A percentile compares a stretch with the other conserved stretches of the same genome.
Evolutionary conservation across 1,140 invertebrate species (phyloP).

Genomic region (Anagrus nilaparvatae): DNA sequence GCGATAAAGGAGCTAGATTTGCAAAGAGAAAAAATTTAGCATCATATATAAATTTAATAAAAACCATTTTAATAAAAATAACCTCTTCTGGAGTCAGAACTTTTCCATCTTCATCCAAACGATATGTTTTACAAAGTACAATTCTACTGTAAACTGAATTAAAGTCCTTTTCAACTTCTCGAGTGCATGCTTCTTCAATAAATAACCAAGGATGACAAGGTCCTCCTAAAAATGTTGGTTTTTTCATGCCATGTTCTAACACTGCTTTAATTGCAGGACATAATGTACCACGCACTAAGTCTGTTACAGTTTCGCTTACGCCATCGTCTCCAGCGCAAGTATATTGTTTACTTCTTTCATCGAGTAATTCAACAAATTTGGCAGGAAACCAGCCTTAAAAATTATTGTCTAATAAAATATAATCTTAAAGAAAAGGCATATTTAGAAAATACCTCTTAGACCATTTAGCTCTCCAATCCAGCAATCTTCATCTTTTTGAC

Average conservation of each 20-base stretch:
- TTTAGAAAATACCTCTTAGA: conserved; percentile 53
- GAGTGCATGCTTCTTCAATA: conserved; percentile 91
- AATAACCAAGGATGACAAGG: conserved; percentile 98
- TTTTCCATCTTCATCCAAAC: conserved; percentile 97
- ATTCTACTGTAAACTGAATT: conserved; percentile 95
- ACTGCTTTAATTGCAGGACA: conserved; percentile 92
- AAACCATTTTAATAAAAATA: neutral
- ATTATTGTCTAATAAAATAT: neutral
- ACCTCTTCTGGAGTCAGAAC: conserved; percentile 97
- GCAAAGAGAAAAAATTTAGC: neutral
- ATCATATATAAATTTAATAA: conserved; percentile 8
- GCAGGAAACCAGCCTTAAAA: conserved; percentile 92
- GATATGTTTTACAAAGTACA: conserved; percentile 96
- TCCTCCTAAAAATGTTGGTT: conserved; percentile 73
- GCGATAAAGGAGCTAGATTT: conserved; percentile 66
- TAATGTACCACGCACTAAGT: conserved; percentile 88
- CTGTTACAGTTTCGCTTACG: conserved; percentile 90
- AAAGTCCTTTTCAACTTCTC: conserved; percentile 96
- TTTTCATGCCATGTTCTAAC: conserved; percentile 91
- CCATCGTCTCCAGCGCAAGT: conserved; percentile 94
- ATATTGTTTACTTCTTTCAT: conserved; percentile 95
- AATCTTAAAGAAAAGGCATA: neutral
- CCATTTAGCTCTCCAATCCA: conserved; percentile 99
- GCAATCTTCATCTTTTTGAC: conserved; percentile 98
- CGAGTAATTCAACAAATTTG: conserved; percentile 92